Conservation (phyloP, 2,888 invertebrate species). For the Drosophila atroscutellata region DNA sequence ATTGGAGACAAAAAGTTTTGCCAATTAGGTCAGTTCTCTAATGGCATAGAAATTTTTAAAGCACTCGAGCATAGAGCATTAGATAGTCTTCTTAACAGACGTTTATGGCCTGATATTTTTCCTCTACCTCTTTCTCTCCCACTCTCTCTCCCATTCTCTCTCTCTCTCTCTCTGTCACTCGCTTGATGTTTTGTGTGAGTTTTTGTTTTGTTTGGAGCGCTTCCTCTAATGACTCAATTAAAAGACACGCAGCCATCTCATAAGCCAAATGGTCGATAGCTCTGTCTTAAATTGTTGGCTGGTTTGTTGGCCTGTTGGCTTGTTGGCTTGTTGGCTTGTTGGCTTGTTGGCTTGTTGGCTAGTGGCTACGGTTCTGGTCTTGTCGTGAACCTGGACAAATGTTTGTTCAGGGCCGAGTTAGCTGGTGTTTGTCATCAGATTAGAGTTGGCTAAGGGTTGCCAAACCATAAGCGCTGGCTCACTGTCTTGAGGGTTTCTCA, state of each 20-base stretch:
- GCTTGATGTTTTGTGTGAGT: conserved; percentile 17
- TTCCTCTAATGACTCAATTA: conserved; percentile 76
- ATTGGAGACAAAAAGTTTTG: background rate
- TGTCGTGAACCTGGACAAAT: conserved; percentile 54
- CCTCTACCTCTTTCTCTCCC: background rate
- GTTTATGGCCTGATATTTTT: background rate
- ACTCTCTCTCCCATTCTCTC: background rate
- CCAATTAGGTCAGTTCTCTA: background rate
- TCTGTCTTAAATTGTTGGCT: conserved; percentile 6
- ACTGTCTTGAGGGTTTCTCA: conserved; percentile 9
- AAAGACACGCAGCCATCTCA: conserved; percentile 71
- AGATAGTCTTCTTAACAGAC: conserved; percentile 4
- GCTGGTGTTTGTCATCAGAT: conserved; percentile 71
- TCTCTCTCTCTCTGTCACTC: too few relatives aligned
- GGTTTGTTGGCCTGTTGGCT: background rate
- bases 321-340: conserved; percentile 7
- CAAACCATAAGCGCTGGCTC: conserved; percentile 35
- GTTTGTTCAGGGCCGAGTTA: conserved; percentile 67
- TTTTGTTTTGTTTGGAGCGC: conserved; percentile 23
- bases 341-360: conserved; percentile 3
- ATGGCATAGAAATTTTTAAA: background rate
- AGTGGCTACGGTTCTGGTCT: background rate
- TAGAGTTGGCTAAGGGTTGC: conserved; percentile 58
- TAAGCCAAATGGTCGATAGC: conserved; percentile 41
- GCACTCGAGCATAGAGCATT: conserved; percentile 7